Conservation (phyloP, 2,888 invertebrate genomes). For the Candidula unifasciata region DNA sequence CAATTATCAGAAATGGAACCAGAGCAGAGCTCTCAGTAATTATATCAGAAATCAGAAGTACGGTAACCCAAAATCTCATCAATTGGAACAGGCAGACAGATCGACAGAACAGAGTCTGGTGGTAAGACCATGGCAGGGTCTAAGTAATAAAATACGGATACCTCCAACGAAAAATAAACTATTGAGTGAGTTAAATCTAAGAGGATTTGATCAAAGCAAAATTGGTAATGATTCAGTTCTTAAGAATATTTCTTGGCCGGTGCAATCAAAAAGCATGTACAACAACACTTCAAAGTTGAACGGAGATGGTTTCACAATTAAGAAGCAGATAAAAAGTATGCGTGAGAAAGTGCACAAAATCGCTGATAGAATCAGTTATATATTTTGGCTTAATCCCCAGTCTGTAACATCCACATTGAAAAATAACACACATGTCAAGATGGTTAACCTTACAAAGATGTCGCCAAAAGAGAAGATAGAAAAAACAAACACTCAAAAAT, state of each 20-base stretch:
- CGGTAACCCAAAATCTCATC: too few species aligned
- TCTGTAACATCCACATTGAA: not conserved
- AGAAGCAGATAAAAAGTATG: not conserved
- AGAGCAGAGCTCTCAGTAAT: too few species aligned
- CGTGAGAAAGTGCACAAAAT: not conserved
- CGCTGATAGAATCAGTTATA: not conserved
- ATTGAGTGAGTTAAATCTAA: too few species aligned
- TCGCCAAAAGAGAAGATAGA: not conserved
- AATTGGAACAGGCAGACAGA: too few species aligned
- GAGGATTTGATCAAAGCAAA: not conserved
- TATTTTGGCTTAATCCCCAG: not conserved
- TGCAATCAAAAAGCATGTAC: not conserved
- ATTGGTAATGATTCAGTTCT: not conserved
- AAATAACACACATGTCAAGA: not conserved
- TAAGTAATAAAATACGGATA: too few species aligned
- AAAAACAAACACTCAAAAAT: not conserved
- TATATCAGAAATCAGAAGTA: too few species aligned
- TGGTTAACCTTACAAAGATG: not conserved
- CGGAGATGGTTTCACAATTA: not conserved
- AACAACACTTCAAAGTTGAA: not conserved
- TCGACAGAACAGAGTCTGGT: too few species aligned
- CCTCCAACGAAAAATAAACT: too few species aligned
- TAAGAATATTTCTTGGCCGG: not conserved
- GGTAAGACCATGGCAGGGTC: too few species aligned
- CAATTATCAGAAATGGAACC: too few species aligned